Evolutionary conservation across 1,140 invertebrate genomes (phyloP).

Genomic region (Parasteatoda tepidariorum): DNA sequence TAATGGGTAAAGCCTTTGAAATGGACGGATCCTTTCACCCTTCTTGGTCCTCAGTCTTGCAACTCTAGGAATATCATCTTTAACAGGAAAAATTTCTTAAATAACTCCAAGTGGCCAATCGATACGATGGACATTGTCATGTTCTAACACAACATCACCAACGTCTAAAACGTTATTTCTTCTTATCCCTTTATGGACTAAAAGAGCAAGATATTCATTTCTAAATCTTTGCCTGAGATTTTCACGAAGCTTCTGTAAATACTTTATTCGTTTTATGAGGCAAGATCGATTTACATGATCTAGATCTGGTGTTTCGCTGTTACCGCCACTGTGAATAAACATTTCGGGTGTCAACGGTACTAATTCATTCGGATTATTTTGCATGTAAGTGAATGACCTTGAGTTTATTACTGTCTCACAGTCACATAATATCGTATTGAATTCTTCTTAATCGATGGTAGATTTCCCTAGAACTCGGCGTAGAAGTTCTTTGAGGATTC

Average conservation of each 20-base stretch:
- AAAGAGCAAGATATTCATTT: slow-evolving; percentile 5
- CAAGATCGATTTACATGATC: not conserved
- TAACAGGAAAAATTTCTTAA: not conserved
- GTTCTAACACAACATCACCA: not conserved
- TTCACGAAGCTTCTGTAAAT: not conserved
- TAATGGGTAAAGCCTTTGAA: slow-evolving; percentile 23
- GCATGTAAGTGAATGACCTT: slow-evolving; percentile 52
- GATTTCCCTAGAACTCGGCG: slow-evolving; percentile 64
- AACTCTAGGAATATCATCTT: not conserved
- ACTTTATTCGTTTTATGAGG: not conserved
- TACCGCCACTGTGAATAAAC: not conserved
- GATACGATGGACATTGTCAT: not conserved
- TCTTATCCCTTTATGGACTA: not conserved
- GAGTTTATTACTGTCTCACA: slow-evolving; percentile 61
- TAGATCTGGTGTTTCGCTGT: not conserved
- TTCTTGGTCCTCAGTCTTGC: not conserved
- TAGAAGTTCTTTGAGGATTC: slow-evolving; percentile 63
- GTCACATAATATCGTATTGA: slow-evolving; percentile 63
- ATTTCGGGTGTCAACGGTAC: not conserved
- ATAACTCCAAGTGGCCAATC: not conserved
- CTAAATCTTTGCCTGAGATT: slow-evolving; percentile 6
- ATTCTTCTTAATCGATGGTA: slow-evolving; percentile 59
- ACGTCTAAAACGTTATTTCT: not conserved
- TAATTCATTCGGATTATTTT: slow-evolving; percentile 2
- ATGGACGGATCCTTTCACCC: not conserved